Base-by-base conservation (phyloP, 2,797 vertebrate genomes). In the Lithobates pipiens region DNA sequence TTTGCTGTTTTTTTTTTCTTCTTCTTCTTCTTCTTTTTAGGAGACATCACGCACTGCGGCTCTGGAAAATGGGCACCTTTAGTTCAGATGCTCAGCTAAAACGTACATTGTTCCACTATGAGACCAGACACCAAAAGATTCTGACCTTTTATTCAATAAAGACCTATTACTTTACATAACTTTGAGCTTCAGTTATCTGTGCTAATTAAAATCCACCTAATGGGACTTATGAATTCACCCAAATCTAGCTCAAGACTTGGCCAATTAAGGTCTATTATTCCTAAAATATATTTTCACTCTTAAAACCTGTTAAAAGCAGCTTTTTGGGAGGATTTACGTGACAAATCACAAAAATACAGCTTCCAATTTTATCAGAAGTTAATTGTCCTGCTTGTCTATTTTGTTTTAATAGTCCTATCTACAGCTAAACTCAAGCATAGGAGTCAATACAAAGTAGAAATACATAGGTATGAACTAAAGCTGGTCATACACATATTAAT, bases 181-280 rank as follows among this genome's bases (percentile, higher is more conserved):
- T 63, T 63, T 77, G 39, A 46, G 71, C 74, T 34, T 61, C 25
- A 42, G 39, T 69, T 76, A 50, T 77, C 50, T 54, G 67, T 5
- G 39, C 75, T 76, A 86, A 86, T 86, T 86, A 80, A 75, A 85
- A 75, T 79, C 54, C 29, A 46, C 29, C 54, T 77, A 77, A 73
- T 82, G 54, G 36, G 18, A 77, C 67, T 77, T 36, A 86, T 86
- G 71, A 71, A 72, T 65, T 46, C 74, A 70, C 27, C 5, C 6
- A 72, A 27, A 69, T 54, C 36, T 36, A 34, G 65, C 81, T 61
- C 32, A 65, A 67, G 36, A 16, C 18, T 86, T 77, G n/a, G n/a
- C 21, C 78, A 81, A 77, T 77, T 77, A 77, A 9, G 5, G 72
- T 63, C 18, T 85, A n/a, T 29, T 23, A 61, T 61, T 61, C 21